Evolutionary conservation across 1,140 invertebrate species (phyloP).

Genomic region (Condylostylus longicornis): DNA sequence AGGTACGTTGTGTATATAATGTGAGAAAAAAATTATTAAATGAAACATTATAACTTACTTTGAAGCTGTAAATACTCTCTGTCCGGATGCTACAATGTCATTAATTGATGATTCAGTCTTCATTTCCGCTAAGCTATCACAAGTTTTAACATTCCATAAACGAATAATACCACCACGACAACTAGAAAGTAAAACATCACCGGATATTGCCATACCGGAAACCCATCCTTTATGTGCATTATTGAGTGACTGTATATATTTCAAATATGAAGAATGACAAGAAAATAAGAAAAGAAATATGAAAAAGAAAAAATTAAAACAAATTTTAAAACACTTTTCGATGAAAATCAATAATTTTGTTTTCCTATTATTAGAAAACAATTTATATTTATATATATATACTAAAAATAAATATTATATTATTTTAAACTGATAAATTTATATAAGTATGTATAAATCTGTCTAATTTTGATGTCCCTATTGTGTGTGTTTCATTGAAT

Average conservation of each 20-base stretch:
- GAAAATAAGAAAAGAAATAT: too few relatives aligned
- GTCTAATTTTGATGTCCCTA: too few relatives aligned
- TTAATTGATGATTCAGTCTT: conserved; percentile 66
- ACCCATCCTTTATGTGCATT: conserved; percentile 86
- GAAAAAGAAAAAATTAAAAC: too few relatives aligned
- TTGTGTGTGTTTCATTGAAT: too few relatives aligned
- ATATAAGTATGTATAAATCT: too few relatives aligned
- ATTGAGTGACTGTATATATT: conserved; percentile 71
- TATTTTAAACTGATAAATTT: too few relatives aligned
- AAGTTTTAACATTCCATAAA: conserved; percentile 52
- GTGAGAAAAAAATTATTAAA: neutral
- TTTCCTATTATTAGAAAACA: too few relatives aligned
- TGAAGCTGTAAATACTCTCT: conserved; percentile 61
- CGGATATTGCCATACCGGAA: conserved; percentile 46
- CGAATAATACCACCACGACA: conserved; percentile 66
- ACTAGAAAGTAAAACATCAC: conserved; percentile 47
- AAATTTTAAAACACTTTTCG: too few relatives aligned
- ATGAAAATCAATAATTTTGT: too few relatives aligned
- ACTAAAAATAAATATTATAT: too few relatives aligned
- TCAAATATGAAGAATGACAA: too few relatives aligned
- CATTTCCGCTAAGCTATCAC: conserved; percentile 50
- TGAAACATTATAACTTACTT: conserved; percentile 36
- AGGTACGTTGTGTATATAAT: neutral
- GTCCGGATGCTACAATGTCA: conserved; percentile 55
- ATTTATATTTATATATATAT: too few relatives aligned